These are phyloP conservation scores for Nansenia antarctica DNA, from an alignment of 2,113 vertebrate species.

Conservation along the genomic window DNA sequence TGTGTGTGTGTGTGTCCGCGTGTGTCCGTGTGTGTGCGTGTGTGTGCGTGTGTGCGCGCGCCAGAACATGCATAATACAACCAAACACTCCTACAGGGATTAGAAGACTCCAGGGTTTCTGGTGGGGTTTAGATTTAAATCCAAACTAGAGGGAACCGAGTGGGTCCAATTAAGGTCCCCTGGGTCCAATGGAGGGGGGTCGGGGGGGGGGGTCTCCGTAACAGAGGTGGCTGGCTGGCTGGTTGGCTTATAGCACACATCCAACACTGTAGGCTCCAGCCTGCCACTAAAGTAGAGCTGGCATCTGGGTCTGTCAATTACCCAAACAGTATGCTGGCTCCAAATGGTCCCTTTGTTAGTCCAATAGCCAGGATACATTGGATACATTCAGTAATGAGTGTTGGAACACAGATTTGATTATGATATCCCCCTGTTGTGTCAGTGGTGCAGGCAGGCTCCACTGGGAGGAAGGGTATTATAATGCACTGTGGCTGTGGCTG, in stretches of 20 bases:
- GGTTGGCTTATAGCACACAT: neutral
- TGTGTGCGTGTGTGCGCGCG: conserved; percentile 28
- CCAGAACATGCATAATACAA: conserved; percentile 52
- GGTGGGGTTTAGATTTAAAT: conserved; percentile 64
- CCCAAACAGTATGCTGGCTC: conserved; percentile 49
- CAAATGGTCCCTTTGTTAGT: conserved; percentile 12
- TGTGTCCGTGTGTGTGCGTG: conserved; percentile 13
- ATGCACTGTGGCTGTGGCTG: neutral
- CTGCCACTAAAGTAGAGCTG: conserved; percentile 54
- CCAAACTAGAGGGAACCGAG: conserved; percentile 64
- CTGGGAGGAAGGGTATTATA: neutral
- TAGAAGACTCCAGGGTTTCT: conserved; percentile 61
- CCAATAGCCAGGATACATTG: conserved; percentile 62
- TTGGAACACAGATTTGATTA: conserved; percentile 52
- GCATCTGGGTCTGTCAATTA: conserved; percentile 70
- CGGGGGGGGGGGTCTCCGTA: conserved; percentile 1
- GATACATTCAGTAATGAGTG: conserved; percentile 52
- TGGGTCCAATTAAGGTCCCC: conserved; percentile 72
- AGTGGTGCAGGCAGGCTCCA: neutral
- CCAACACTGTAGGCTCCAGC: conserved; percentile 31
- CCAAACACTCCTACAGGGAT: conserved; percentile 57
- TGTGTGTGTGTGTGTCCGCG: neutral
- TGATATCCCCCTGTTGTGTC: conserved; percentile 12
- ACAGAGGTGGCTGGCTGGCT: neutral
- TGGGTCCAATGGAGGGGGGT: conserved; percentile 36